phyloP scores from a whole-genome alignment of 2,113 vertebrate species.

The Anguilla rostrata region DNA sequence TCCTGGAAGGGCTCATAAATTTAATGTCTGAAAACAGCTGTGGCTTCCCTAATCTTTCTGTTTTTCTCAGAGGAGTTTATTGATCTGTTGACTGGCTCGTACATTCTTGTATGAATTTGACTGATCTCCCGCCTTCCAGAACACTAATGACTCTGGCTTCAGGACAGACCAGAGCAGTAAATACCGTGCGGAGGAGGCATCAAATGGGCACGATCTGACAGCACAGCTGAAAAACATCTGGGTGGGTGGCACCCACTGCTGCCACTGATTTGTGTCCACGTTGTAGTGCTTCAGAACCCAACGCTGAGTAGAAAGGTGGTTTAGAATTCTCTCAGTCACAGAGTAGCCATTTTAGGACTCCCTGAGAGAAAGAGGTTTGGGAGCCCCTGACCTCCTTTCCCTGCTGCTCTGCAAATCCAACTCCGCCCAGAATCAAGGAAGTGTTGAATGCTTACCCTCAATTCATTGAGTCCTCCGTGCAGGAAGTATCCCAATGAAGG shows the following conservation, averaged over 20 bases:
- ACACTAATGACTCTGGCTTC: neutral
- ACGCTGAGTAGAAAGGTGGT: neutral
- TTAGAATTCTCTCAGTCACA: too few species aligned
- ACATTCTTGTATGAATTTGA: neutral
- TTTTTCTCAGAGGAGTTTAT: neutral
- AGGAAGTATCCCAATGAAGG: too few species aligned
- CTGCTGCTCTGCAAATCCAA: too few species aligned
- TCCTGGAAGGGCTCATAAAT: neutral
- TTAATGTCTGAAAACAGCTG: slow-evolving; percentile 1
- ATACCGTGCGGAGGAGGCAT: neutral
- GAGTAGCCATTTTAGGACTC: too few species aligned
- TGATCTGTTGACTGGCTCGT: neutral
- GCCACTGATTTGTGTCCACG: neutral
- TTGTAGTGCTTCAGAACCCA: neutral
- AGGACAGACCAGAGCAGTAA: neutral
- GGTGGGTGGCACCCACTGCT: neutral
- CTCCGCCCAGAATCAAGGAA: too few species aligned
- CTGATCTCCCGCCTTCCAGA: neutral
- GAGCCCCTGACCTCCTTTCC: too few species aligned
- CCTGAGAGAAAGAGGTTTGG: too few species aligned
- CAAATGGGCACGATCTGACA: neutral
- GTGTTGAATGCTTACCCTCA: too few species aligned
- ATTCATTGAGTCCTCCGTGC: too few species aligned
- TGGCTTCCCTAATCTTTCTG: neutral
- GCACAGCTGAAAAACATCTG: neutral